Conservation (phyloP, 1,140 invertebrate genomes). For the Achatina immaculata region DNA sequence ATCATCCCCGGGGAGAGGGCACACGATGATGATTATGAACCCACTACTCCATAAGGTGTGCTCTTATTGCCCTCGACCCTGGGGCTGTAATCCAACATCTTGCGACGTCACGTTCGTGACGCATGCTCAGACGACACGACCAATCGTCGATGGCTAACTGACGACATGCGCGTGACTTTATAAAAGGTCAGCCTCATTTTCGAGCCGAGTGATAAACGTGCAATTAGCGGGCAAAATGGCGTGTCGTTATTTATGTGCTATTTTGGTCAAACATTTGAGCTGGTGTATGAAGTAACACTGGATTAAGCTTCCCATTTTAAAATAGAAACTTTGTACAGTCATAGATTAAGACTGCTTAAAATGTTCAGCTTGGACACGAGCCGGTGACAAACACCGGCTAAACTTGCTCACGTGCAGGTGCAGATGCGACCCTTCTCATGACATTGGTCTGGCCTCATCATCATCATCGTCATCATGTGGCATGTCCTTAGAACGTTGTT, state of each 20-base stretch:
- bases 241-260: not conserved
- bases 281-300: not conserved
- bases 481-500: too few relatives aligned
- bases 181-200: not conserved
- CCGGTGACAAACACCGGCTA: not conserved
- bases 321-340: not conserved
- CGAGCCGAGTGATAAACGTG: not conserved
- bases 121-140: not conserved
- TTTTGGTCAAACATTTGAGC: not conserved
- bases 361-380: not conserved
- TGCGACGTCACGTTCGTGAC: not conserved
- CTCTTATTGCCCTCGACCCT: too few relatives aligned
- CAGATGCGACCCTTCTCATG: too few relatives aligned
- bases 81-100: too few relatives aligned
- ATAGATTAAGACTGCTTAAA: not conserved
- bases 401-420: conserved; percentile 10
- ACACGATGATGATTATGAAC: too few relatives aligned
- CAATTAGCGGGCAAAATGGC: not conserved
- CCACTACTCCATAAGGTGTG: too few relatives aligned
- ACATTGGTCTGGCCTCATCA: too few relatives aligned
- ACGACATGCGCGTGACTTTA: conserved; percentile 11
- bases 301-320: not conserved
- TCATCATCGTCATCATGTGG: too few relatives aligned
- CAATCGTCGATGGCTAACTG: not conserved
- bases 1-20: too few relatives aligned